These are phyloP conservation scores for Struthio camelus DNA, from an alignment of 2,113 vertebrate genomes.

Conservation along the genomic window DNA sequence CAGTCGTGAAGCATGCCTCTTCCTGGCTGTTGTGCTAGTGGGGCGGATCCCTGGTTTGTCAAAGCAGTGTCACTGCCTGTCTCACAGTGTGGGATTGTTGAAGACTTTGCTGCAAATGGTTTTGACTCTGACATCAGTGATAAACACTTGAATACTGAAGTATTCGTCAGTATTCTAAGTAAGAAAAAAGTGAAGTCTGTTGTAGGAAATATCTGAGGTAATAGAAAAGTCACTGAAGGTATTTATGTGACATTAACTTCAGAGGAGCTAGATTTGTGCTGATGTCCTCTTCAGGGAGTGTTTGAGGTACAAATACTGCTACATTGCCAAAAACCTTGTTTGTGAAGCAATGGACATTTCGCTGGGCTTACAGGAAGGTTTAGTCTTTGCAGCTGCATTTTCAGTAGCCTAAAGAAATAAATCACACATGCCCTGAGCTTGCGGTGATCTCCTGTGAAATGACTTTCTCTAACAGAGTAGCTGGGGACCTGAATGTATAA, in stretches of 20 bases:
- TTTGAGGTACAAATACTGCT: background rate
- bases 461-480: background rate
- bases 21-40: fast-evolving
- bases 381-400: background rate
- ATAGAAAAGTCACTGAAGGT: background rate
- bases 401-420: background rate
- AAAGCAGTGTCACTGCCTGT: background rate
- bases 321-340: background rate
- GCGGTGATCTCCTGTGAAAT: background rate
- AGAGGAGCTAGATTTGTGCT: background rate
- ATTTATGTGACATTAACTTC: background rate
- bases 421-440: background rate
- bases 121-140: background rate
- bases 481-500: background rate
- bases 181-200: background rate
- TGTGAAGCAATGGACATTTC: background rate
- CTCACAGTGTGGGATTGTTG: background rate
- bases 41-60: background rate
- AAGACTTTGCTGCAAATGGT: background rate
- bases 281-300: background rate
- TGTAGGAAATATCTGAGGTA: background rate
- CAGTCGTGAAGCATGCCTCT: fast-evolving
- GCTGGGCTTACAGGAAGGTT: background rate
- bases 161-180: background rate
- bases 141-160: background rate